A percentile compares a stretch with the other conserved stretches of the same genome.
Evolutionary conservation across 2,888 invertebrate genomes (phyloP).

Genomic region (Amblyjoppa fuscipennis): DNA sequence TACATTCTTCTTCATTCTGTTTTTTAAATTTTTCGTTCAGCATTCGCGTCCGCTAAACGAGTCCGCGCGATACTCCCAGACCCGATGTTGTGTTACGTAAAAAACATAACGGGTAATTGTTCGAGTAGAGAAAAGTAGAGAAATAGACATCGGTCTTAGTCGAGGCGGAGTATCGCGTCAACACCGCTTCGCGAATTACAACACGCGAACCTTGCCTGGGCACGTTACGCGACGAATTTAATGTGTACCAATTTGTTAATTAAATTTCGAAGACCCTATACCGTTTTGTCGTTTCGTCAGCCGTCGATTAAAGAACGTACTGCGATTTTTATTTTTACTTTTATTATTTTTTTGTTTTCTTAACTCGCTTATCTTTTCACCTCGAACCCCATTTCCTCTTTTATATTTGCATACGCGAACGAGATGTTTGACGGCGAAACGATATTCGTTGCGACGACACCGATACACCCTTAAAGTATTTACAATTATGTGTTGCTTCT

Average conservation of each 20-base stretch:
- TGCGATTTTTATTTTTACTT: background rate
- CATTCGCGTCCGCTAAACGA: conserved; percentile 20
- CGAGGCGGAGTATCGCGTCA: conserved; percentile 35
- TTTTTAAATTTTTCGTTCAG: conserved; percentile 9
- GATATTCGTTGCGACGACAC: conserved; percentile 56
- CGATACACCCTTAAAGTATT: conserved; percentile 49
- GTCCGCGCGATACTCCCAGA: conserved; percentile 28
- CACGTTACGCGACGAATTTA: conserved; percentile 26
- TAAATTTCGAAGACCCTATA: conserved; percentile 20
- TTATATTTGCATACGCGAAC: conserved; percentile 36
- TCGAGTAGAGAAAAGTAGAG: conserved; percentile 44
- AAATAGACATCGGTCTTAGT: conserved; percentile 21
- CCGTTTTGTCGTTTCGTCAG: conserved; percentile 16
- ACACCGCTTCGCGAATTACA: conserved; percentile 9
- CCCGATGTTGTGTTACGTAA: conserved; percentile 22
- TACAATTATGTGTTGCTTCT: conserved; percentile 18
- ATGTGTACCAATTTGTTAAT: conserved; percentile 24
- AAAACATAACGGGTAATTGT: conserved; percentile 50
- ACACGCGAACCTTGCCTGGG: conserved; percentile 14
- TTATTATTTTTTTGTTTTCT: conserved; percentile 11
- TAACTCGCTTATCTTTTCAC: background rate
- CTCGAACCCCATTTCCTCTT: background rate
- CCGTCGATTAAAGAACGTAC: conserved; percentile 18
- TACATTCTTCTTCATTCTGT: conserved; percentile 16
- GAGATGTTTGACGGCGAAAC: conserved; percentile 38